These are phyloP conservation scores for Lochmaea capreae DNA, from an alignment of 2,888 invertebrate genomes.

Conservation along the genomic window DNA sequence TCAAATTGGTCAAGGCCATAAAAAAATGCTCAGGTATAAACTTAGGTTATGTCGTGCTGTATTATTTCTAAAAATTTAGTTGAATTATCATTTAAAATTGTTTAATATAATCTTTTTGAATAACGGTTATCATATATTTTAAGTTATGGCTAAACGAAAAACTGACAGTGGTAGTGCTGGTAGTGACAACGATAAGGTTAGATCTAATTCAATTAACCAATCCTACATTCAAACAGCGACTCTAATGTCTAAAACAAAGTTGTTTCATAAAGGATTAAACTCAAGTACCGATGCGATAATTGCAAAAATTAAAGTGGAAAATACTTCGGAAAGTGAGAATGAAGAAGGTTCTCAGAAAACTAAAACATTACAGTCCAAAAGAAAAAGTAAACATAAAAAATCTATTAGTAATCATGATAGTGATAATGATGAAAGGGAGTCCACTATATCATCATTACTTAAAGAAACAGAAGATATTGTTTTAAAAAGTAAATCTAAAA, in stretches of 20 bases:
- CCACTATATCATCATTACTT: not conserved
- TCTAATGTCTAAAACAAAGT: slow-evolving; percentile 24
- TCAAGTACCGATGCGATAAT: slow-evolving; percentile 4
- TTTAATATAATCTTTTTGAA: not conserved
- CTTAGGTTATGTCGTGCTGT: too few species aligned
- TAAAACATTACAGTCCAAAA: not conserved
- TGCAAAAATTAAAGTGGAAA: slow-evolving; percentile 5
- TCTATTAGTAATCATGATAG: not conserved
- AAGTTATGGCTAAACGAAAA: slow-evolving; percentile 25
- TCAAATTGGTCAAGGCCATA: too few species aligned
- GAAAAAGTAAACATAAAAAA: not conserved
- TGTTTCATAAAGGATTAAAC: slow-evolving; percentile 20
- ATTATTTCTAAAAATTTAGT: too few species aligned
- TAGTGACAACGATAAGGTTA: slow-evolving; percentile 17
- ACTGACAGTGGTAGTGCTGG: not conserved
- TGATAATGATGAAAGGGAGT: slow-evolving; percentile 3
- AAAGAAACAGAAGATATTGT: not conserved
- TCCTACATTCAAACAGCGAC: slow-evolving; percentile 19
- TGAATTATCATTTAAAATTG: not conserved
- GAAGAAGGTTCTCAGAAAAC: not conserved
- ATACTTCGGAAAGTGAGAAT: slow-evolving; percentile 16
- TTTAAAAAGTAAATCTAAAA: slow-evolving; percentile 16
- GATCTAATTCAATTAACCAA: slow-evolving; percentile 11
- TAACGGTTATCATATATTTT: not conserved
- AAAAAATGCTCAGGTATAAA: too few species aligned